phyloP scores from a whole-genome alignment of 35 echinoderm and acorn worm species.

The Patiria miniata region DNA sequence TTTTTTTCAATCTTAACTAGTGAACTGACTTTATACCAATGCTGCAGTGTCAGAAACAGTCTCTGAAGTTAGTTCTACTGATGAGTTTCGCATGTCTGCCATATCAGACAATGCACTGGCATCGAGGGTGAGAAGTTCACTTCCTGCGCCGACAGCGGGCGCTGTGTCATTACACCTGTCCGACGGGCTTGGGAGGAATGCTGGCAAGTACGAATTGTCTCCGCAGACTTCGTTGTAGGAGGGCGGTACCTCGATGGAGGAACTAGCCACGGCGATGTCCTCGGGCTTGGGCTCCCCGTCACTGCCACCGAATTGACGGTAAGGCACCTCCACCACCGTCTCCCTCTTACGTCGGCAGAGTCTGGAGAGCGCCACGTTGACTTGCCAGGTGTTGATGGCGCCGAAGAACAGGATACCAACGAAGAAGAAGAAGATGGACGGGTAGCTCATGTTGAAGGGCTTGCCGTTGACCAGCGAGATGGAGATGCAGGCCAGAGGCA shows the following conservation, averaged over 20 bases:
- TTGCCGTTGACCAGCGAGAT: slow-evolving; percentile 29
- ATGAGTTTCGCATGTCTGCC: background rate
- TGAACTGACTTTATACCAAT: background rate
- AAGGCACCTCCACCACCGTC: background rate
- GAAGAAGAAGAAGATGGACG: slow-evolving; percentile 38
- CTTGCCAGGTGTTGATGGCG: slow-evolving; percentile 37
- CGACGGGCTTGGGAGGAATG: background rate
- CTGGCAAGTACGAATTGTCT: slow-evolving; percentile 10
- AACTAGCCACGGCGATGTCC: background rate
- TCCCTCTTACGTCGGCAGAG: background rate
- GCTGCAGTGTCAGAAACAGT: background rate
- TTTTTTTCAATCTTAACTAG: too few relatives aligned
- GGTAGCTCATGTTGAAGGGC: slow-evolving; percentile 41
- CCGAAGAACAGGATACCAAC: slow-evolving; percentile 37
- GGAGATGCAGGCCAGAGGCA: slow-evolving; percentile 16
- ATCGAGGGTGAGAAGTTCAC: background rate
- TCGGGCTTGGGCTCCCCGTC: slow-evolving; percentile 28
- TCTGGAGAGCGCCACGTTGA: background rate
- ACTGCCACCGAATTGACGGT: background rate
- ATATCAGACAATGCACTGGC: background rate
- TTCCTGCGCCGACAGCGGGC: background rate
- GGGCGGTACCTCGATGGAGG: slow-evolving; percentile 27
- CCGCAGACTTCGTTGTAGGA: slow-evolving; percentile 36
- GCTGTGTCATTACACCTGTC: background rate
- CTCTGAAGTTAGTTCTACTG: background rate